A percentile compares a stretch with the other conserved stretches of the same genome.
Conservation (phyloP, 2,113 vertebrate genomes). For the Spizaetus ornatus region DNA sequence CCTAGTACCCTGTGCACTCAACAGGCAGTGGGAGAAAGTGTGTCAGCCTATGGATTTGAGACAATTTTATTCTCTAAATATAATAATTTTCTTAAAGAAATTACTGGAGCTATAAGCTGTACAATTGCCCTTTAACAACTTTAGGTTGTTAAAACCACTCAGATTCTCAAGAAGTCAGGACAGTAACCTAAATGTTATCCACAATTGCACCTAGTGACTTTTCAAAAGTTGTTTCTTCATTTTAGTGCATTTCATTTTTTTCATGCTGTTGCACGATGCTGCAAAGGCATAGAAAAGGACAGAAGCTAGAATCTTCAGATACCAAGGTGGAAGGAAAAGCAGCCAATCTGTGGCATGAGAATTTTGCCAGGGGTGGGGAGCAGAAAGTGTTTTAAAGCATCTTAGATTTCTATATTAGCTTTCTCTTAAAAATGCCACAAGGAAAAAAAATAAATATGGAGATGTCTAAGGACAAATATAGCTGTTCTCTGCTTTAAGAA, state of each 20-base stretch:
- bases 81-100: not conserved
- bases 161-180: not conserved
- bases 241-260: not conserved
- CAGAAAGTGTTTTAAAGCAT: not conserved
- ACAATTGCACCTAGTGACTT: not conserved
- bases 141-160: not conserved
- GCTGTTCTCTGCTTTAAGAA: not conserved
- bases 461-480: not conserved
- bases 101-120: not conserved
- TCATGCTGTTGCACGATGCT: not conserved
- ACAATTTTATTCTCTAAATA: not conserved
- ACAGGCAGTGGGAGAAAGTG: not conserved
- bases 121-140: not conserved
- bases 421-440: not conserved
- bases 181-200: not conserved
- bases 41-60: not conserved
- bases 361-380: rapidly evolving
- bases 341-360: not conserved
- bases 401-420: not conserved
- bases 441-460: not conserved
- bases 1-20: not conserved
- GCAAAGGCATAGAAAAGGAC: not conserved
- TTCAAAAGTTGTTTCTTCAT: not conserved
- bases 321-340: not conserved
- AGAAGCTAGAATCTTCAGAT: not conserved